phyloP scores from a whole-genome alignment of 1,140 invertebrate species.

The Pseudomyrmex gracilis region DNA sequence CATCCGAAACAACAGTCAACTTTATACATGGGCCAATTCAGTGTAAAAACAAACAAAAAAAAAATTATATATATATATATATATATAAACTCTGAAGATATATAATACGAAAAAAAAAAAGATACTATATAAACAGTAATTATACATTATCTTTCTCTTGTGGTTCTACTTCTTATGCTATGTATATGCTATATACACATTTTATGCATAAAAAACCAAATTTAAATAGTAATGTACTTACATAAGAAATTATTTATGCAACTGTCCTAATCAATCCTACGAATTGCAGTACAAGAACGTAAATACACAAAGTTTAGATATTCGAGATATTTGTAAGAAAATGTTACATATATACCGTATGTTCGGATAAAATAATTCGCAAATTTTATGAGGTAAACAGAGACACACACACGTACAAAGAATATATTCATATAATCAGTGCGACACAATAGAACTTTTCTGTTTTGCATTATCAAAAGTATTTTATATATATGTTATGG shows the following conservation, averaged over 20 bases:
- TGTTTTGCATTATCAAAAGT: conserved; percentile 12
- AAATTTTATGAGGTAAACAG: conserved; percentile 26
- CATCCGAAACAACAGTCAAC: conserved; percentile 13
- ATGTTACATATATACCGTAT: conserved; percentile 38
- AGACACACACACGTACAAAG: neutral
- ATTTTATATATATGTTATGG: no score
- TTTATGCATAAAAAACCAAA: conserved; percentile 44
- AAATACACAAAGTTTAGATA: conserved; percentile 40
- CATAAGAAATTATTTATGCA: conserved; percentile 52
- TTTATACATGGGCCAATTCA: conserved; percentile 6
- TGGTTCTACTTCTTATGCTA: conserved; percentile 6
- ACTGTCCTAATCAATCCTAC: conserved; percentile 44
- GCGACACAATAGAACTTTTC: neutral
- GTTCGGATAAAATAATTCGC: conserved; percentile 33
- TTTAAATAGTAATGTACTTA: conserved; percentile 59
- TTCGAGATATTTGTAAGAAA: conserved; percentile 44
- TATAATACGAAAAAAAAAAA: conserved; percentile 29
- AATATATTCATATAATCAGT: conserved; percentile 15
- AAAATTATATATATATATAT: no score
- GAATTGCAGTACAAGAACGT: conserved; percentile 47
- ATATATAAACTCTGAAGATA: neutral
- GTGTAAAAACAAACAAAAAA: conserved; percentile 9
- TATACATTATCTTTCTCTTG: conserved; percentile 32
- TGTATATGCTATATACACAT: conserved; percentile 35
- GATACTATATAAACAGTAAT: neutral